These are phyloP conservation scores for Tribolium madens DNA, from an alignment of 1,140 invertebrate genomes.

Conservation along the genomic window DNA sequence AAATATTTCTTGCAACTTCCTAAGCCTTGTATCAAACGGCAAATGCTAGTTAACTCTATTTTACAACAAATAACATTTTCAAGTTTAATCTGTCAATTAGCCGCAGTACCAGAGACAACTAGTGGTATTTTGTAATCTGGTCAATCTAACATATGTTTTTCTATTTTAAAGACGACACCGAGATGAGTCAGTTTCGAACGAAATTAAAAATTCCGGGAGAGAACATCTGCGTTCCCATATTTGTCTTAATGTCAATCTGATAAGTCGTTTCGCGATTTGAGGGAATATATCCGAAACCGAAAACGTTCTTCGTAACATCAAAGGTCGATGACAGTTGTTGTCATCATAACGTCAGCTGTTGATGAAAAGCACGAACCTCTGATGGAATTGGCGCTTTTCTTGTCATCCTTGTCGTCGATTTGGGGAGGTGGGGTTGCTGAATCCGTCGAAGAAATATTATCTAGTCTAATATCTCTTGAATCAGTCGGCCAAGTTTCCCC, in stretches of 20 bases:
- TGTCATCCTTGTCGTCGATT: constrained; percentile 68
- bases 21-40: not conserved
- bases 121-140: not conserved
- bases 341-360: constrained; percentile 22
- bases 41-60: not conserved
- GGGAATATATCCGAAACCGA: not conserved
- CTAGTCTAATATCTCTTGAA: constrained; percentile 52
- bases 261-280: constrained; percentile 5
- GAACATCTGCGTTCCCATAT: not conserved
- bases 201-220: not conserved
- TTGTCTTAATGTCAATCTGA: constrained; percentile 11
- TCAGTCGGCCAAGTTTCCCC: constrained; percentile 58
- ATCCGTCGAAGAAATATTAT: constrained; percentile 58
- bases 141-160: constrained; percentile 18
- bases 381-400: constrained; percentile 73
- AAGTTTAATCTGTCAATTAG: too few relatives aligned
- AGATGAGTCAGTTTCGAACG: not conserved
- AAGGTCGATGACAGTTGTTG: constrained; percentile 28
- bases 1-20: not conserved
- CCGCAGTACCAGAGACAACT: too few relatives aligned
- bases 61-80: too few relatives aligned
- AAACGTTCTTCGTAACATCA: constrained; percentile 5
- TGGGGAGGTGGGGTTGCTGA: constrained; percentile 59
- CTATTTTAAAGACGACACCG: not conserved
- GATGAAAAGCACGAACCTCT: constrained; percentile 67